phyloP scores from a whole-genome alignment of 2,113 vertebrate species.

The Acrocephalus arundinaceus region DNA sequence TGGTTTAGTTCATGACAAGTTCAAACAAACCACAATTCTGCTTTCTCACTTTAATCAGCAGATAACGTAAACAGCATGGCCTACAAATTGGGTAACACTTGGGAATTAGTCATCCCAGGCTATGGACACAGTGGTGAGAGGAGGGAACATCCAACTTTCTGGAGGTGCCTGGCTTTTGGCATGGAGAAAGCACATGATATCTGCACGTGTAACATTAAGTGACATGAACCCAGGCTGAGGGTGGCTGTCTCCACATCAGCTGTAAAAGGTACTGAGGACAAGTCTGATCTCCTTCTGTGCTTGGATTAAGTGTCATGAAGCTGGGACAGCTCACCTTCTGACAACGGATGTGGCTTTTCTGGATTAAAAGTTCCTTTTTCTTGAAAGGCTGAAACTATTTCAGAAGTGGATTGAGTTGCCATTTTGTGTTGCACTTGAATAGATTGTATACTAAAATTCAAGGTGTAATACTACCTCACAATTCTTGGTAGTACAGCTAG shows the following conservation, averaged over 20 bases:
- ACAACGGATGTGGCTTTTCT: not conserved
- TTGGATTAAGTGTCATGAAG: not conserved
- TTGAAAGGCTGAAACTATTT: not conserved
- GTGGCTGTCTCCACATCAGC: not conserved
- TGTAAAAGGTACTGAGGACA: not conserved
- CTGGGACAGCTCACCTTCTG: not conserved
- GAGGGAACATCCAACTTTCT: accelerated
- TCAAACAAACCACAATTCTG: conserved; percentile 19
- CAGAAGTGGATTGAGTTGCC: not conserved
- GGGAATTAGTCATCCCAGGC: not conserved
- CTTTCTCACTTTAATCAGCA: conserved; percentile 20
- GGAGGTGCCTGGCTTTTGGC: not conserved
- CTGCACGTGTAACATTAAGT: not conserved
- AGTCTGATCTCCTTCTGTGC: not conserved
- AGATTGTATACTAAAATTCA: not conserved
- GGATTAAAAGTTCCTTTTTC: not conserved
- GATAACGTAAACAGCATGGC: not conserved
- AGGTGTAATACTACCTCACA: not conserved
- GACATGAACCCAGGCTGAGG: accelerated
- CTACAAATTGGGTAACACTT: not conserved
- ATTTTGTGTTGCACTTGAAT: not conserved
- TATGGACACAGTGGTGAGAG: not conserved
- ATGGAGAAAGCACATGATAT: accelerated
- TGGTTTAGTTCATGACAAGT: conserved; percentile 19
- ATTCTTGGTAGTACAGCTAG: not conserved